A percentile compares a stretch with the other conserved stretches of the same genome.
phyloP scores from a whole-genome alignment of 1,140 invertebrate genomes.

The Branchinecta lynchi region DNA sequence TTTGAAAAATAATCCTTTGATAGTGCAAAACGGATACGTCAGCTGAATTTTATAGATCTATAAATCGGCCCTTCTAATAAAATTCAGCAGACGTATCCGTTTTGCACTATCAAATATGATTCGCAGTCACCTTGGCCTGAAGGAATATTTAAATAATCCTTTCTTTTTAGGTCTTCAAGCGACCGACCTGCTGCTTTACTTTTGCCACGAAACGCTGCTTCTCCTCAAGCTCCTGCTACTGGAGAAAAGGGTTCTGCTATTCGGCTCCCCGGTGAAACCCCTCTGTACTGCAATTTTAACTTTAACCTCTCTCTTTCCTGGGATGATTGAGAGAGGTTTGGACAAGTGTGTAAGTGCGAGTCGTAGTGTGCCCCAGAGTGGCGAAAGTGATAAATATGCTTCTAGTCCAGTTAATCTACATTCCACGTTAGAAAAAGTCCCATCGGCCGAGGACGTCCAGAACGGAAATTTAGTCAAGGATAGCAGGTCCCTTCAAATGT shows the following conservation, averaged over 20 bases:
- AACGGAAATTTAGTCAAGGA: too few species aligned
- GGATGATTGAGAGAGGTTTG: conserved; percentile 72
- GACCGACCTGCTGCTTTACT: conserved; percentile 60
- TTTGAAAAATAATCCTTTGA: too few species aligned
- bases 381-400: not conserved
- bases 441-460: too few species aligned
- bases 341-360: conserved; percentile 35
- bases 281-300: conserved; percentile 74
- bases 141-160: too few species aligned
- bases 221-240: conserved; percentile 85
- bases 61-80: too few species aligned
- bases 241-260: conserved; percentile 79
- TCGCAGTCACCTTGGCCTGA: too few species aligned
- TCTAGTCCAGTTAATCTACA: not conserved
- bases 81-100: too few species aligned
- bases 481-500: too few species aligned
- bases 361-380: not conserved
- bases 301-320: conserved; percentile 75
- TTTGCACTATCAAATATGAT: too few species aligned
- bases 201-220: conserved; percentile 79
- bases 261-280: conserved; percentile 77
- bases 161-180: too few species aligned
- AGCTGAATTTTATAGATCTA: too few species aligned
- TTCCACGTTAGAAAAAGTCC: not conserved
- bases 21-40: too few species aligned